These are phyloP conservation scores for Pyxicephalus adspersus DNA, from an alignment of 2,113 vertebrate species.

Conservation along the genomic window DNA sequence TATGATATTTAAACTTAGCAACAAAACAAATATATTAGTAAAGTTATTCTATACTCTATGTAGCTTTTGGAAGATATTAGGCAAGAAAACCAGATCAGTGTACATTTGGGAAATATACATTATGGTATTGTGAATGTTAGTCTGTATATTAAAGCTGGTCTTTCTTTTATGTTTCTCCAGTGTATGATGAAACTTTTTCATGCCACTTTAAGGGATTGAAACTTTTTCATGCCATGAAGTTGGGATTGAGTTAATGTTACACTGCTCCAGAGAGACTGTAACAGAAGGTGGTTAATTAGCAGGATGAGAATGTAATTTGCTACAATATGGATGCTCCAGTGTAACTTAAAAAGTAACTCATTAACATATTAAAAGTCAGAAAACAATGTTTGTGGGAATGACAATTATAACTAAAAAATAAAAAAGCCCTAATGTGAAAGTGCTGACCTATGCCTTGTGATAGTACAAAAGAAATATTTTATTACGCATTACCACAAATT, in stretches of 20 bases:
- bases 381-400: too few species aligned
- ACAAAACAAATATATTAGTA: too few species aligned
- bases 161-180: neutral
- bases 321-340: neutral
- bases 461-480: too few species aligned
- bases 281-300: conserved; percentile 9
- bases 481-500: too few species aligned
- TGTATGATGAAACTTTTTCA: neutral
- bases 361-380: neutral
- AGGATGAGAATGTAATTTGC: neutral
- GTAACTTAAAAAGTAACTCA: neutral
- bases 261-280: neutral
- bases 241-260: conserved; percentile 5
- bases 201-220: neutral
- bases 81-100: neutral
- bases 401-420: too few species aligned
- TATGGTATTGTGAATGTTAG: too few species aligned
- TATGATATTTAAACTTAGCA: too few species aligned
- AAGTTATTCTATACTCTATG: too few species aligned
- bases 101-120: conserved; percentile 25
- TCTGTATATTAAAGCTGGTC: too few species aligned
- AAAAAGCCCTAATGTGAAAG: too few species aligned
- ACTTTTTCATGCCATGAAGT: neutral
- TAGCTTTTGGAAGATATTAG: conserved; percentile 25
- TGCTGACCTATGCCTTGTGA: too few species aligned